Base-by-base conservation (phyloP, 2,113 vertebrate genomes). In the Odocoileus hemionus region DNA sequence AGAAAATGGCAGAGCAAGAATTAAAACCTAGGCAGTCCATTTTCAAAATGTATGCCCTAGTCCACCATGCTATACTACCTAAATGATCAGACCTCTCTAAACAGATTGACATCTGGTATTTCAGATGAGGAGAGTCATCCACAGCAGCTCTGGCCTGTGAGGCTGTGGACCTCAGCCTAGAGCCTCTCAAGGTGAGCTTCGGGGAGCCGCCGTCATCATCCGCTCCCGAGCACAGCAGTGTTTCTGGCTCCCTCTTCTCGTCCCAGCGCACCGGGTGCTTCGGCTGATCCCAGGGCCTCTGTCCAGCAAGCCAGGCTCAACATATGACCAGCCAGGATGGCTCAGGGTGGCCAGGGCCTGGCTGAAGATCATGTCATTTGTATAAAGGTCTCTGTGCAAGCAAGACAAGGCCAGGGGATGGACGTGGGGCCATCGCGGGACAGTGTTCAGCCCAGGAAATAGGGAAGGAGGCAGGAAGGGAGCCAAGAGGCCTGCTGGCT, bases 381-480 rank as follows among this genome's bases (percentile, higher is more conserved):
- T 45, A 50, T n/a, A 85, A 96, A 97, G 57, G 61, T 95, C 60
- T 36, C 39, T 86, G 88, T 47, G 36, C n/a, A 58, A 84, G 55
- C 33, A 85, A 85, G 74, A 92, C 76, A 92, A 94, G 50, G 78
- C 47, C 7, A 54, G 89, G 83, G 55, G 10, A 36, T 19, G 30
- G 15, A 13, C 6, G 39, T 28, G 10, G 55, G 58, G 67, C 12
- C 15, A n/a, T 36, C 14, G 36, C 11, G 36, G 74, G n/a, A 93
- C 67, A 83, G 30, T 25, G 36, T 89, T 26, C 28, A 88, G 23
- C 47, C 50, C 45, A 88, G 61, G 85, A 91, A 85, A 60, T 1
- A 93, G n/a, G 43, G 67, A 92, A 84, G 55, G 55, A 91, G 43
- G n/a, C 60, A 79, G 47, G 36, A 88, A 89, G 86, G 21, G 84